phyloP scores from a whole-genome alignment of 1,140 invertebrate genomes.

The Sipha flava region DNA sequence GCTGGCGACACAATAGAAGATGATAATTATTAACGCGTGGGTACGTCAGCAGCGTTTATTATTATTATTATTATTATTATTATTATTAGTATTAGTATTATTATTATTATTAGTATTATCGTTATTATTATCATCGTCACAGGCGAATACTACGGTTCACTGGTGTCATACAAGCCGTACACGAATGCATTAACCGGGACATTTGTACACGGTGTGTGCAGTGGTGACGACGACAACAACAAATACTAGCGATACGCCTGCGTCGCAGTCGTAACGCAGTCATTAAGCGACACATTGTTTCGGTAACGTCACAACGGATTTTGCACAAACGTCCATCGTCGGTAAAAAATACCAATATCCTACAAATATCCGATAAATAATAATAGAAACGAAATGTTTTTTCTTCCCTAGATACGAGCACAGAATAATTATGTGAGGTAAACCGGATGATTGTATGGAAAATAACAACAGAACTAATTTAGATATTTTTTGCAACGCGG shows the following conservation, averaged over 20 bases:
- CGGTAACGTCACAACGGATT: background rate
- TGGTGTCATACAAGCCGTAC: background rate
- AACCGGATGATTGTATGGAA: too few relatives aligned
- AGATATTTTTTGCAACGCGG: too few relatives aligned
- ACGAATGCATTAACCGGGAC: background rate
- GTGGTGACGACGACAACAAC: background rate
- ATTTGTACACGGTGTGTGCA: too few relatives aligned
- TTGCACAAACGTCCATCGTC: too few relatives aligned
- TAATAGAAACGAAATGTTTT: too few relatives aligned
- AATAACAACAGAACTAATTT: too few relatives aligned
- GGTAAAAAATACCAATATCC: too few relatives aligned
- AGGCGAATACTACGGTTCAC: background rate
- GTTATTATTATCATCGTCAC: background rate
- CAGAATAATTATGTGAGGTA: too few relatives aligned
- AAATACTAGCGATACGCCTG: too few relatives aligned
- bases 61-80: background rate
- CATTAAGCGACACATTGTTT: constrained; percentile 17
- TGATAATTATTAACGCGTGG: constrained; percentile 11
- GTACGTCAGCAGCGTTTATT: background rate
- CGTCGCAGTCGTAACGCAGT: background rate
- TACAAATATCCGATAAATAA: too few relatives aligned
- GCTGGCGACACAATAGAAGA: background rate
- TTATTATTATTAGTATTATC: background rate
- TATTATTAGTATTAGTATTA: too few relatives aligned
- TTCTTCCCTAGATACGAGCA: too few relatives aligned